Conservation (phyloP, 2,113 vertebrate species). For the Aleadryas rufinucha region DNA sequence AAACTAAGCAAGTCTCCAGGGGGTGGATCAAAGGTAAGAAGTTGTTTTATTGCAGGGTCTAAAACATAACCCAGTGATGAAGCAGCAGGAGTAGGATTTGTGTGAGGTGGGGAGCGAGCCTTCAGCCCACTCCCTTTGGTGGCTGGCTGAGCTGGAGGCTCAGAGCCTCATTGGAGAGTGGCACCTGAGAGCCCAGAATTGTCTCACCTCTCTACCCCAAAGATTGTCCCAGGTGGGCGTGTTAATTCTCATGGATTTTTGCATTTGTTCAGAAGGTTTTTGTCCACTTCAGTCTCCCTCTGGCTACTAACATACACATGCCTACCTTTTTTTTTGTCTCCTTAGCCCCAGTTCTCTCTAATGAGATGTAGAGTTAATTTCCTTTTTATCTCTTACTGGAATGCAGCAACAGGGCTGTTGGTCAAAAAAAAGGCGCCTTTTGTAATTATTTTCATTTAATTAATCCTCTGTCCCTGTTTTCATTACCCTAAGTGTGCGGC, state of each 20-base stretch:
- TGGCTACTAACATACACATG: not conserved
- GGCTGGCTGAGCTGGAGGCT: not conserved
- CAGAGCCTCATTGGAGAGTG: not conserved
- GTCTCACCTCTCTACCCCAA: not conserved
- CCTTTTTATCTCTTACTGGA: not conserved
- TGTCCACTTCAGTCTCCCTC: not conserved
- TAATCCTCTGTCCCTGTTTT: not conserved
- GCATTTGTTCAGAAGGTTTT: not conserved
- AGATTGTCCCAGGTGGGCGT: not conserved
- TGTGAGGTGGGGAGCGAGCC: not conserved
- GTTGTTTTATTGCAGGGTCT: not conserved
- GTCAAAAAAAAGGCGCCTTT: not conserved
- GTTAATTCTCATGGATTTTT: not conserved
- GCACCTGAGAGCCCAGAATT: not conserved
- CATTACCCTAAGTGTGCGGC: not conserved
- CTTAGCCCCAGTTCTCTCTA: not conserved
- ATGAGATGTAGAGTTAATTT: not conserved
- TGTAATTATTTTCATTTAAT: not conserved
- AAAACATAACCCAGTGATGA: not conserved
- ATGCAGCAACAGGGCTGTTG: not conserved
- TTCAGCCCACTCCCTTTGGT: not conserved
- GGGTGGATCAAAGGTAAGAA: not conserved
- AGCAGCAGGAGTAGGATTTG: not conserved
- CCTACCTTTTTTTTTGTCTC: not conserved
- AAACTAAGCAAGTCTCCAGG: not conserved